Conservation (phyloP, 2,113 vertebrate genomes). For the Ctenodactylus gundi region DNA sequence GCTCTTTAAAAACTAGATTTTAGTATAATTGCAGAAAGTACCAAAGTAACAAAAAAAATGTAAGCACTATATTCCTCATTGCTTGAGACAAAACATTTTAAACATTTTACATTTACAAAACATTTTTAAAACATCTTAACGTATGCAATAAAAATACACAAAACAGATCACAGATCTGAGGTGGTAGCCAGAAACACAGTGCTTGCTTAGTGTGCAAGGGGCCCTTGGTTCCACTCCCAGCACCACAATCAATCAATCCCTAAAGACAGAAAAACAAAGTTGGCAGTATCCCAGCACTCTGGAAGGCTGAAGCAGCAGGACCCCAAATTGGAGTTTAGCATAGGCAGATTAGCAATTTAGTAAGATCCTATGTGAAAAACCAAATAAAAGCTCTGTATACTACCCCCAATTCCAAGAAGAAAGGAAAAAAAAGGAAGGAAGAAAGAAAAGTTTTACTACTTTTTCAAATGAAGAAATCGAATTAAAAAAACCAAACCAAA, state of each 20-base stretch:
- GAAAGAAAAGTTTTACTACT: too few species aligned
- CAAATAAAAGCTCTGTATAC: not conserved
- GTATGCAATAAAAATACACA: not conserved
- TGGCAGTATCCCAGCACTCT: not conserved
- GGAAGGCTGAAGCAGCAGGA: not conserved
- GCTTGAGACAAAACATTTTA: not conserved
- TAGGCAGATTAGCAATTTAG: not conserved
- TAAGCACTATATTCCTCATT: not conserved
- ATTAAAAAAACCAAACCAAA: too few species aligned
- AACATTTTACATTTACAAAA: slow-evolving; percentile 7
- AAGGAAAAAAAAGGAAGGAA: not conserved
- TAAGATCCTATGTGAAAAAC: not conserved
- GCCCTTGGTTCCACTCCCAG: rapidly evolving
- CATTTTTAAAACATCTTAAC: not conserved
- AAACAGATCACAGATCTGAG: not conserved
- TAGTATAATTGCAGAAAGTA: not conserved
- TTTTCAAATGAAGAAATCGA: too few species aligned
- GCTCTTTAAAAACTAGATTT: not conserved
- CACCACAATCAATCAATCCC: not conserved
- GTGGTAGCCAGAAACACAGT: not conserved
- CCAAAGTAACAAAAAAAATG: slow-evolving; percentile 7
- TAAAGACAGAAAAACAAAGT: not conserved
- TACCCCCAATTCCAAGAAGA: not conserved
- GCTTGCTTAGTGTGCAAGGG: not conserved
- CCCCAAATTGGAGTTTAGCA: not conserved